phyloP scores from a whole-genome alignment of 2,797 vertebrate species.

The Sebastes baramenuke region DNA sequence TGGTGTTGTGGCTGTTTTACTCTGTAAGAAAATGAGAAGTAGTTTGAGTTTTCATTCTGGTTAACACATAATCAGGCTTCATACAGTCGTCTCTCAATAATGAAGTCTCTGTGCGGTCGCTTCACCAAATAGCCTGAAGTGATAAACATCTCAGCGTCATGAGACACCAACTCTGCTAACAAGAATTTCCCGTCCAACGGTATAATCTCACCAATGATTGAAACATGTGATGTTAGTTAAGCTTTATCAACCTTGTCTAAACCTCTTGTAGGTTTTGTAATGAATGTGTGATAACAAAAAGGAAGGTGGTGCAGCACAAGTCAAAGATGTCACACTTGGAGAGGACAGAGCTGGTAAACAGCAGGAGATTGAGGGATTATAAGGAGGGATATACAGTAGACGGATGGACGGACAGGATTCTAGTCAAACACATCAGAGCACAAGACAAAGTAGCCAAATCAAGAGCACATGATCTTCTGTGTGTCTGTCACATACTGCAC shows the following conservation, averaged over 20 bases:
- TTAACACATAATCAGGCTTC: not conserved
- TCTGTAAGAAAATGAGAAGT: not conserved
- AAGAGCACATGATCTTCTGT: constrained; percentile 35
- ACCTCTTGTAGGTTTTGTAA: not conserved
- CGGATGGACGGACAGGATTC: not conserved
- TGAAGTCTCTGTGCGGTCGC: constrained; percentile 36
- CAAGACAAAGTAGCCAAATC: constrained; percentile 12
- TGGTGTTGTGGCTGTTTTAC: not conserved
- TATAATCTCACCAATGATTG: not conserved
- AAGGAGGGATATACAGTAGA: not conserved
- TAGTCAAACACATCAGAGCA: not conserved
- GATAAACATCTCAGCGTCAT: constrained; percentile 6
- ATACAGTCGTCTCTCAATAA: constrained; percentile 2
- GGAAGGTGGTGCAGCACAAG: not conserved
- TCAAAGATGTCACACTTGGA: constrained; percentile 4
- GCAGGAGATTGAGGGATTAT: not conserved
- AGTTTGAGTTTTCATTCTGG: not conserved
- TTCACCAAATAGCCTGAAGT: constrained; percentile 25
- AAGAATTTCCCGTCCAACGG: not conserved
- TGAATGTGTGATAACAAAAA: not conserved
- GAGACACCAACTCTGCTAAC: not conserved
- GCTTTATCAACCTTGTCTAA: not conserved
- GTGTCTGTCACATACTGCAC: not conserved
- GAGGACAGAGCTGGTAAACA: not conserved
- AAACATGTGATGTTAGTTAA: not conserved